Evolutionary conservation across 2,113 vertebrate genomes (phyloP), one percentile per base, ranked within the genome.

Genomic region (Perognathus longimembris): DNA sequence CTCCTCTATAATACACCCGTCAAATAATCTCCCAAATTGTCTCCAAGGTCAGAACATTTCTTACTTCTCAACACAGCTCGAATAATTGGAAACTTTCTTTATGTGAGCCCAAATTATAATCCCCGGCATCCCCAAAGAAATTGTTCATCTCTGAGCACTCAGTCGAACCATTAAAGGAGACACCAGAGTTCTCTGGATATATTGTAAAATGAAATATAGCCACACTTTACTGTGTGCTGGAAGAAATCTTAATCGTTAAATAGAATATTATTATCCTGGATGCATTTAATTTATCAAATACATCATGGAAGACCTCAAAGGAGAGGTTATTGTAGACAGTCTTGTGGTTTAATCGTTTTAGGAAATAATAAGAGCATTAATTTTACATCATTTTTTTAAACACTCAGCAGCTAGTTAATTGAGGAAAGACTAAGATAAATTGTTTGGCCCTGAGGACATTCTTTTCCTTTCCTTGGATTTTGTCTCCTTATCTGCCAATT

Each of bases 161-260:
- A 32, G 22, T 89, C 21, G 89, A 93, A 45, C 67, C 32, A 69
- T 76, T 69, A 82, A 70, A 94, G 94, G 61, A 11, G 40, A 85
- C 80, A 94, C 30, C 10, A 63, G 59, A 94, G 75, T 69, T 26
- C 2, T 50, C 24, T 71, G 40, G 28, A 69, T 75, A 94, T 63
- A 57, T 59, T 73, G 42, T n/a, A 85, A 94, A 91, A 88, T 71
- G 30, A 85, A 90, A 93, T 78, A 82, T 42, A 81, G 45, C 38
- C 15, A 50, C 54, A 92, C 24, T 91, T 91, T 69, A 40, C 45
- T n/a, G 32, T 3, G 22, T 78, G 77, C 45, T 63, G 66, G 91
- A 82, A 85, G 38, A 95, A 84, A 85, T 45, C 9, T 91, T 89
- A 64, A 64, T 50, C 12, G 26, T 45, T 54, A n/a, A 17, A 20